phyloP scores from a whole-genome alignment of 2,797 vertebrate species.

The Pelobates cultripes region DNA sequence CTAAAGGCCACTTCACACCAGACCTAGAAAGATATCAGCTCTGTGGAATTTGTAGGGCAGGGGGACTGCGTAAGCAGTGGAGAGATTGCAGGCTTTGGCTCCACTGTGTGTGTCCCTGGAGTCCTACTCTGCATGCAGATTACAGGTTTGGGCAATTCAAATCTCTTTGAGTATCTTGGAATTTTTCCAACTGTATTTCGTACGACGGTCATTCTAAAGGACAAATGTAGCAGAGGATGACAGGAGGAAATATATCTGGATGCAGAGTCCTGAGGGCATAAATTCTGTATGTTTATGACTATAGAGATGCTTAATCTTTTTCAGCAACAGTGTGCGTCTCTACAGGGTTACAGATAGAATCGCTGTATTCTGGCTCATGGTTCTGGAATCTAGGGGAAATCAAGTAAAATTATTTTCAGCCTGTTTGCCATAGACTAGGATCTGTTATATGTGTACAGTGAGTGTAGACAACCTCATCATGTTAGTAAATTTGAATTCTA shows the following conservation, averaged over 20 bases:
- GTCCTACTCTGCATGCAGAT: background rate
- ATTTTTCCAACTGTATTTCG: background rate
- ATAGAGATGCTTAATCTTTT: background rate
- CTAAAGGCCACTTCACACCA: conserved; percentile 29
- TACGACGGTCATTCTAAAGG: background rate
- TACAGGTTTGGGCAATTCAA: background rate
- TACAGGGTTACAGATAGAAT: too few species aligned
- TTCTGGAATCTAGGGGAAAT: too few species aligned
- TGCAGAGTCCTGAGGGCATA: background rate
- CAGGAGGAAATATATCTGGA: background rate
- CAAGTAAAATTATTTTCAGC: too few species aligned
- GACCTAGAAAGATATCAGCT: conserved; percentile 21
- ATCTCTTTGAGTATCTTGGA: background rate
- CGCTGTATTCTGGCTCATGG: too few species aligned
- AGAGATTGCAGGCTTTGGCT: background rate
- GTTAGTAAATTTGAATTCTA: too few species aligned
- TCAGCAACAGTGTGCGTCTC: too few species aligned
- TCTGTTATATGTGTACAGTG: too few species aligned
- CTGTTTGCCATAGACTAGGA: too few species aligned
- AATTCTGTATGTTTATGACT: background rate
- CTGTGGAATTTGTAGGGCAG: conserved; percentile 11
- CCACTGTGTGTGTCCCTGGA: background rate
- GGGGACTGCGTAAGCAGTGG: background rate
- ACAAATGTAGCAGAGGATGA: background rate
- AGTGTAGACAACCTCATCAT: too few species aligned